Base-by-base conservation (phyloP, 2,888 invertebrate species). In the Rhimphoctona megacephalus region DNA sequence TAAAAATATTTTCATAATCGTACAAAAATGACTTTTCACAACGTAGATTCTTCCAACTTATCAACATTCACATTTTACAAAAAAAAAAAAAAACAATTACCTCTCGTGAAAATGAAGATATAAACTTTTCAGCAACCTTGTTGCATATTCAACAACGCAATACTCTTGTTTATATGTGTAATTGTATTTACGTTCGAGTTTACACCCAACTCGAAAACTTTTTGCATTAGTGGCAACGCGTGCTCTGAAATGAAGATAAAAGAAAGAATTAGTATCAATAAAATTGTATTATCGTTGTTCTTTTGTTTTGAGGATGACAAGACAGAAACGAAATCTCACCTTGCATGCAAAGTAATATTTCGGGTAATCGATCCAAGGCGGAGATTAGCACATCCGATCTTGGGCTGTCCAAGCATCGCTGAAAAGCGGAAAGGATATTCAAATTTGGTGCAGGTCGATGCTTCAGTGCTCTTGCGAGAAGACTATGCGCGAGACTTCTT, bases 131-230 rank as follows among this genome's bases (percentile, higher is more conserved):
- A 98, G 95, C 97, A 97, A 22, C 98, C 98, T 90, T 97, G 96
- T 92, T 98, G 98, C 89, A 97, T 95, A 94, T 98, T 98, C 86
- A 99, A 95, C 72, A 98, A 96, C 88, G 97, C 95, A 83, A 99
- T 96, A 83, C 97, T 97, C 92, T 97, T 97, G 83, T 96, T 96
- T 88, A 99, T 97, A 93, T 97, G 97, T 22, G 95, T 94, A 85
- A 96, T 96, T 0, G 97, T 97, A 90, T 97, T 97, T 82, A 97
- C 95, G 84, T 97, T 97, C 8, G 97, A 97, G 88, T 96, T 96
- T 85, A 98, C 96, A 4, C 98, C 98, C 67, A 98, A 95, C 88
- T 96, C 96, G 94, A 99, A 99, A 1, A 98, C 97, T 86, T 96
- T 96, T 92, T 96, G 96, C 90, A 99, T 95, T 76, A 99, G 95